Evolutionary conservation across 2,888 invertebrate genomes (phyloP), one percentile per base, ranked within the genome.

Genomic region (Nemotelus pantherinus): DNA sequence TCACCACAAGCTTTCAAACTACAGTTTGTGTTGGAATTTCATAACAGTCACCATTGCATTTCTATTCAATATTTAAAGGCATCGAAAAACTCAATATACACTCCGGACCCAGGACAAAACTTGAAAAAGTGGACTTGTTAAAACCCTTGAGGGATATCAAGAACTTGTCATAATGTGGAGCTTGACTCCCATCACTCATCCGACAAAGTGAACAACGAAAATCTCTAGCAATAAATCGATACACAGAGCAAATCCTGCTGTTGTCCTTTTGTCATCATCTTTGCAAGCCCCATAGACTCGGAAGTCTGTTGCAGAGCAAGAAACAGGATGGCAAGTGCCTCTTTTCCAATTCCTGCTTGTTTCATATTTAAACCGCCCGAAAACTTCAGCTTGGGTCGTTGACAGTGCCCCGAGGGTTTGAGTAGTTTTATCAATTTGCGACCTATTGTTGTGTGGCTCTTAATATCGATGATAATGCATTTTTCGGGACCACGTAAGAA

Each of bases 401-500:
- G 70, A 70, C 70, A 70, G 68, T 70, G 44, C 55, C 70, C 70
- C 67, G 75, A 60, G 55, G 60, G 64, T 60, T 77, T 47, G 64
- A 70, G 68, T 60, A 74, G 78, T 76, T 58, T 78, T 78, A 78
- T 78, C 78, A 78, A 78, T 76, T 78, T 78, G 76, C 72, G 71
- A 72, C 75, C 78, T 64, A 76, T 78, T 78, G 78, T 78, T 71
- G 57, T 76, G 48, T 57, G 72, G 57, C 71, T 71, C 78, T 78
- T 78, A 78, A 65, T 72, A 72, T 72, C 76, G 72, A 76, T 78
- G 72, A 72, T 78, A 76, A 78, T 78, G 78, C 76, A 76, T 60
- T 78, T 78, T 53, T 70, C 63, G 65, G 72, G 72, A 60, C 6
- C 39, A 74, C 47, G 63, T 48, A 78, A 78, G 65, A 64, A 65